Evolutionary conservation across 2,888 invertebrate genomes (phyloP).

Genomic region (Trypoxylon attenuatum): DNA sequence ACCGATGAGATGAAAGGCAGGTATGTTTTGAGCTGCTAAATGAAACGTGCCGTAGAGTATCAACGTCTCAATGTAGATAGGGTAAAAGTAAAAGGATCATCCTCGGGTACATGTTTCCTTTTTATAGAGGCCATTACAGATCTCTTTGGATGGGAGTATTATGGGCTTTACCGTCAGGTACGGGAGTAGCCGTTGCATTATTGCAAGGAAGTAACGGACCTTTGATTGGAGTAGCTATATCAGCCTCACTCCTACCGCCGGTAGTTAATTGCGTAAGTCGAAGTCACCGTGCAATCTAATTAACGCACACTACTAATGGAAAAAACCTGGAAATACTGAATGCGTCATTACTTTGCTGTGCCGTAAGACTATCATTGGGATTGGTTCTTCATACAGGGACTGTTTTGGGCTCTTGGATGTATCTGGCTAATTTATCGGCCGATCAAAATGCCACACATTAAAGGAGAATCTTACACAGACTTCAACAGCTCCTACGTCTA

Average conservation of each 20-base stretch:
- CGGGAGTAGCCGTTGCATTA: conserved; percentile 89
- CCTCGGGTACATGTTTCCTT: no score
- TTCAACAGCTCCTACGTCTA: conserved; percentile 80
- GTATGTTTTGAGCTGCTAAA: no score
- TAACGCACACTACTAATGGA: neutral
- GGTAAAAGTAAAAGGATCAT: no score
- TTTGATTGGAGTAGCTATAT: conserved; percentile 92
- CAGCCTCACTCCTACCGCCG: conserved; percentile 89
- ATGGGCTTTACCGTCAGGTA: conserved; percentile 85
- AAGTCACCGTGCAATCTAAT: neutral
- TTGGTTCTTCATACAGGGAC: conserved; percentile 76
- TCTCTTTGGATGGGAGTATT: conserved; percentile 85
- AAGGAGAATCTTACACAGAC: conserved; percentile 80
- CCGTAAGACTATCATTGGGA: neutral
- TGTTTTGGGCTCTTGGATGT: conserved; percentile 84
- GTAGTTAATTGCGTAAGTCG: conserved; percentile 88
- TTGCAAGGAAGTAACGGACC: conserved; percentile 90
- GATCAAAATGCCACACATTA: conserved; percentile 82
- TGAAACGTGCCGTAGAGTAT: no score
- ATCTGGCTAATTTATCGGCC: conserved; percentile 83
- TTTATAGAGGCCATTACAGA: conserved; percentile 81
- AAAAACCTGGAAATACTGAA: neutral
- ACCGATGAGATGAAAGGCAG: conserved; percentile 87
- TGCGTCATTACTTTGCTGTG: neutral
- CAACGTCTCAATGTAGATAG: no score